Percentiles rank a stretch among this genome's conserved stretches.
Evolutionary conservation across 1,140 invertebrate species (phyloP).

Genomic region (Drosophila lowei): DNA sequence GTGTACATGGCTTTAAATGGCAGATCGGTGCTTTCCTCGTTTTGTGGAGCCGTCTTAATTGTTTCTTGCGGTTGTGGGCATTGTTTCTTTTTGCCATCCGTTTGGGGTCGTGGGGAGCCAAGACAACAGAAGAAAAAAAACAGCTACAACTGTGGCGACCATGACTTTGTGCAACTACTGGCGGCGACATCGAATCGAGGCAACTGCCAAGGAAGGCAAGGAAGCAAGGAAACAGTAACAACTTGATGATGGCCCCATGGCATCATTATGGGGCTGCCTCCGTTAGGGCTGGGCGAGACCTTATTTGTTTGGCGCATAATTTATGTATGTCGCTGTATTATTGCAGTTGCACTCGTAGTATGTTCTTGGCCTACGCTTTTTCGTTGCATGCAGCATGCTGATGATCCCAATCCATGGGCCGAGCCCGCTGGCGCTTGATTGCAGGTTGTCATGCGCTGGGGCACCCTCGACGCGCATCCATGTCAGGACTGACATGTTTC

Average conservation of each 20-base stretch:
- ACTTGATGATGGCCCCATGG: constrained; percentile 55
- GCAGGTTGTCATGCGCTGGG: constrained; percentile 64
- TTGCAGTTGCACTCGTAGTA: constrained; percentile 39
- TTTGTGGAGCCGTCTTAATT: constrained; percentile 53
- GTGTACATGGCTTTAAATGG: constrained; percentile 12
- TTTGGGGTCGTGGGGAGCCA: constrained; percentile 14
- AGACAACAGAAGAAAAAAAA: constrained; percentile 4
- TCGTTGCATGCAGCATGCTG: constrained; percentile 50
- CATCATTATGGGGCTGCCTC: constrained; percentile 62
- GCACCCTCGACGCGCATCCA: constrained; percentile 55
- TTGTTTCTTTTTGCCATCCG: constrained; percentile 35
- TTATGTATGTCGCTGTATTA: constrained; percentile 70
- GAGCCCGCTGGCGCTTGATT: constrained; percentile 70
- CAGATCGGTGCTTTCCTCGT: constrained; percentile 32
- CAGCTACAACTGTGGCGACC: constrained; percentile 41
- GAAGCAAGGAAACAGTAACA: constrained; percentile 37
- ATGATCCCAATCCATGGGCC: constrained; percentile 13
- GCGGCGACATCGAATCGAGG: constrained; percentile 30
- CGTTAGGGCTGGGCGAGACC: constrained; percentile 53
- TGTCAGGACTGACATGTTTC: constrained; percentile 56
- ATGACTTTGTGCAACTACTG: constrained; percentile 59
- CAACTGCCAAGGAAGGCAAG: constrained; percentile 15
- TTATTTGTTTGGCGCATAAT: constrained; percentile 74
- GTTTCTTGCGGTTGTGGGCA: constrained; percentile 58
- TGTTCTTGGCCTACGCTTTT: constrained; percentile 24